Base-by-base conservation (phyloP, 2,797 vertebrate species). In the Lacerta agilis region DNA sequence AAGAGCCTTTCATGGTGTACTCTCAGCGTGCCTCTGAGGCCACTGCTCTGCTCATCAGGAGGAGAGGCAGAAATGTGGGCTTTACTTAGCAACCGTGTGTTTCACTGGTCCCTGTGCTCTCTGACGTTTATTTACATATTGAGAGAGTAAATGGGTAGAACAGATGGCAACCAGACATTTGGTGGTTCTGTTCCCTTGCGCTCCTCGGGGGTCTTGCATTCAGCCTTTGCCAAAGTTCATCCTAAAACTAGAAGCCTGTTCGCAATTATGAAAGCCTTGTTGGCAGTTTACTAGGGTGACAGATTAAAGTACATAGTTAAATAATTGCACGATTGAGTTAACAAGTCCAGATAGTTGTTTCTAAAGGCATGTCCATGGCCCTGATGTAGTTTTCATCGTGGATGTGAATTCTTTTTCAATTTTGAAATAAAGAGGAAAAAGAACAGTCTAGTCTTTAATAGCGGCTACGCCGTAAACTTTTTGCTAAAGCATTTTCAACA, bases 111-210 rank as follows among this genome's bases (percentile, higher is more conserved):
- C 95, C 95, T 90, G 91, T 3, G 90, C 96, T 97, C 94, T 76
- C 94, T 95, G 95, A 94, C 94, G 95, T 97, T 97, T 97, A 97
- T 97, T 97, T 97, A 97, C 96, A 96, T 96, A 95, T 94, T 94
- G 95, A 93, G 95, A 95, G 95, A 96, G 95, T 95, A 96, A 96
- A 97, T 96, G 97, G 96, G 95, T 96, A 97, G 96, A 97, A 96
- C 97, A 98, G 97, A 98, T 97, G 98, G 97, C 96, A 97, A 95
- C 95, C 97, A 97, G 97, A 97, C 96, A 95, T 91, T 96, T 94
- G 94, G 95, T 90, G 89, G 82, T 92, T 95, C 95, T 96, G 93
- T 94, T 94, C 94, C 90, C 92, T 89, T 94, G 85, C 90, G 77
- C 93, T 95, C 95, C 94, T 96, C 95, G 85, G 95, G 95, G 95